Conservation (phyloP, 2,113 vertebrate species). For the Pelodiscus sinensis region DNA sequence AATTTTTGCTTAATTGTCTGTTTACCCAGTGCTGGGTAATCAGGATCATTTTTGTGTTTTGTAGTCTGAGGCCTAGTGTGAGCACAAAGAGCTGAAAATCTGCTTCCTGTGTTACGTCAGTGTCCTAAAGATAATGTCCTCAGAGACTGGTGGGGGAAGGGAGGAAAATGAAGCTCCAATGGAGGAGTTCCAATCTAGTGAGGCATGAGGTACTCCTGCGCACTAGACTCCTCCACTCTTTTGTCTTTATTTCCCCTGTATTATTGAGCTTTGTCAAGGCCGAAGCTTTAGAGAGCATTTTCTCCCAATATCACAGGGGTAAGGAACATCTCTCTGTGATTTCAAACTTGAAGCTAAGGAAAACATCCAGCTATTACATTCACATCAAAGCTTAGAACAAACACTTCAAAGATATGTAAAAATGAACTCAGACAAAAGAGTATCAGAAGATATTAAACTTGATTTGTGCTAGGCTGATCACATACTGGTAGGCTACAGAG, state of each 20-base stretch:
- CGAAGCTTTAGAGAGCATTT: neutral
- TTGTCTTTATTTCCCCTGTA: neutral
- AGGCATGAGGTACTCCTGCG: neutral
- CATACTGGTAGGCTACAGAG: neutral
- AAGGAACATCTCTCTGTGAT: neutral
- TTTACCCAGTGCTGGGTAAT: neutral
- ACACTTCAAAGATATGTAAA: conserved; percentile 20
- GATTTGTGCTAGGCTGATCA: conserved; percentile 2
- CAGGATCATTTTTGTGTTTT: neutral
- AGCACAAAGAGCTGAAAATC: neutral
- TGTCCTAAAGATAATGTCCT: neutral
- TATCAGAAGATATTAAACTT: conserved; percentile 4
- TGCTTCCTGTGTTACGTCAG: neutral
- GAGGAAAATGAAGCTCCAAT: neutral
- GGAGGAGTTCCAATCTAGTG: neutral
- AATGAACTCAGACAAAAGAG: neutral
- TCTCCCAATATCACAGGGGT: neutral
- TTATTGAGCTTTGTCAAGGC: neutral
- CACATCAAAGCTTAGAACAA: conserved; percentile 7
- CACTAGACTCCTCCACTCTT: neutral
- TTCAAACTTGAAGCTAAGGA: neutral
- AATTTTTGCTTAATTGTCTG: neutral
- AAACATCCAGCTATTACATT: neutral
- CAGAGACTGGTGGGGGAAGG: neutral
- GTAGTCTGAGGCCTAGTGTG: neutral